Base-by-base conservation (phyloP, 2,797 vertebrate species). In the Luscinia luscinia region DNA sequence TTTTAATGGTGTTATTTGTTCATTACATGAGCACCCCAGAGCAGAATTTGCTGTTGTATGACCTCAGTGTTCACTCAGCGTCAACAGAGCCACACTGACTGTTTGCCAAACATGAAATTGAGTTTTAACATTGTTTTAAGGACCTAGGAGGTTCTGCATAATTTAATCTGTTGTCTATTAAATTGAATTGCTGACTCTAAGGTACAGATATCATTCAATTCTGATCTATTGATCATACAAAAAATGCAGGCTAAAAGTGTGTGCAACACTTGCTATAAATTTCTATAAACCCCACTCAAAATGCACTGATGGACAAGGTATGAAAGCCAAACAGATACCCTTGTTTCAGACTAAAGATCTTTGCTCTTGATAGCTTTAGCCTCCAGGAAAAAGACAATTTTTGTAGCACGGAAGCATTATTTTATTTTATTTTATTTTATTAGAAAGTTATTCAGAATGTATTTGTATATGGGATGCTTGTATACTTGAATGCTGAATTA, bases 61-160 rank as follows among this genome's bases (percentile, higher is more conserved):
- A 97, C 95, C 95, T 96, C 93, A 88, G 84, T 51, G 59, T 79
- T 95, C 97, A 83, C 73, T 96, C 75, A 2, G 17, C 95, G 95
- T 95, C 46, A 3, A 94, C 81, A 93, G 86, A 95, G 92, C 58
- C 30, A 90, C 27, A 7, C 59, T 88, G 94, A 95, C 74, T 93
- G 84, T 95, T 95, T 97, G 96, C 96, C 97, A 97, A 97, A 97
- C 95, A 74, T 23, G 3, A 91, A 97, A 97, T 96, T 96, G 96
- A 95, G 93, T 96, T 93, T 96, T 96, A 96, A 96, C 94, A 66
- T 96, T 96, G 97, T 95, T 97, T 98, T 97, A 97, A 98, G 94
- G 74, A 93, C 48, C 70, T 68, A 30, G 90, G 95, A 97, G 96
- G 93, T 78, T 70, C 84, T 93, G 89, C 92, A 95, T 97, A 97